Percentiles rank a stretch among this genome's conserved stretches.
Evolutionary conservation across 2,888 invertebrate species (phyloP).

Genomic region (Eumacrocentrus americanus): DNA sequence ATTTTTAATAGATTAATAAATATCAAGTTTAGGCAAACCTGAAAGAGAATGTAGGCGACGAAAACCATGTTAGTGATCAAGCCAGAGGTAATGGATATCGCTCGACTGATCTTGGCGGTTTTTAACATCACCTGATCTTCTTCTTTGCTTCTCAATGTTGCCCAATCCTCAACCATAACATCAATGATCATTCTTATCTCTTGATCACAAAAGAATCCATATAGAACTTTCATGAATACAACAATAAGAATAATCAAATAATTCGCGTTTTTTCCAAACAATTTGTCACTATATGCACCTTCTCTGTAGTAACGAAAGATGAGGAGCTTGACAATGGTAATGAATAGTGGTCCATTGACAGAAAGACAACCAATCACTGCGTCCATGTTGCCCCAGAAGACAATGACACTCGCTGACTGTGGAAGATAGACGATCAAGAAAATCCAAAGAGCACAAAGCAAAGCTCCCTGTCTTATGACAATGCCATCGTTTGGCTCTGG

Average conservation of each 20-base stretch:
- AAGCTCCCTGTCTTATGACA: slow-evolving; percentile 29
- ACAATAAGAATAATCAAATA: too few species aligned
- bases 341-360: slow-evolving; percentile 39
- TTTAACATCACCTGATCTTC: slow-evolving; percentile 37
- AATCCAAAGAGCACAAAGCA: slow-evolving; percentile 25
- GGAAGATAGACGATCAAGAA: slow-evolving; percentile 34
- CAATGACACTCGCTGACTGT: slow-evolving; percentile 38
- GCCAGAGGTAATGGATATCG: slow-evolving; percentile 34
- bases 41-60: slow-evolving; percentile 3
- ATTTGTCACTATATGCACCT: slow-evolving; percentile 27
- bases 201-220: slow-evolving; percentile 5
- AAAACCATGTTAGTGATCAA: slow-evolving; percentile 17
- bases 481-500: slow-evolving; percentile 23
- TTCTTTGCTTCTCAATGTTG: slow-evolving; percentile 5
- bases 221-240: not conserved
- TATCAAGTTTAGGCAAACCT: slow-evolving; percentile 6
- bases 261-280: too few species aligned
- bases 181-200: slow-evolving; percentile 23
- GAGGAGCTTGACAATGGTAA: slow-evolving; percentile 38
- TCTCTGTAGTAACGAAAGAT: slow-evolving; percentile 40
- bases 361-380: slow-evolving; percentile 40
- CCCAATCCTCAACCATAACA: slow-evolving; percentile 38
- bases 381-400: slow-evolving; percentile 39
- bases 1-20: slow-evolving; percentile 17
- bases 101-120: slow-evolving; percentile 35